phyloP scores from a whole-genome alignment of 1,140 invertebrate genomes.

The Chrysomallon squamiferum region DNA sequence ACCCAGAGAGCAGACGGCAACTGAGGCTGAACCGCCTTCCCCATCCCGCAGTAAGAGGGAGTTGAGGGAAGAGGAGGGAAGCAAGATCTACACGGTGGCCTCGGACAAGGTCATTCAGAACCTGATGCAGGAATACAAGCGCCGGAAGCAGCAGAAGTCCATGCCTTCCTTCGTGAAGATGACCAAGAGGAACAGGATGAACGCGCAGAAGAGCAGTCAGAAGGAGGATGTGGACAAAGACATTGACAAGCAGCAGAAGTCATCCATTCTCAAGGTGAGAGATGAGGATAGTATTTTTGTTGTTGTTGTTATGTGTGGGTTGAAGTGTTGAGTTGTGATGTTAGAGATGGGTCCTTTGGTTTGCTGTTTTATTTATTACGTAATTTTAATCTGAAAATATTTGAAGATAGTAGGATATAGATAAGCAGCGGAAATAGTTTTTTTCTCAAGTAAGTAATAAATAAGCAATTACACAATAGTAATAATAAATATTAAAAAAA shows the following conservation, averaged over 20 bases:
- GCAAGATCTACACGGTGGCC: slow-evolving; percentile 66
- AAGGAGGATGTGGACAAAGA: slow-evolving; percentile 46
- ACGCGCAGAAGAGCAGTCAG: slow-evolving; percentile 20
- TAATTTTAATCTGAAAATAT: no score
- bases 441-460: no score
- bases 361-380: no score
- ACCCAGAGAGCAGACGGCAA: no score
- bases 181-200: slow-evolving; percentile 28
- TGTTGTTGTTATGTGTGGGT: no score
- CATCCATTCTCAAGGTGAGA: slow-evolving; percentile 79
- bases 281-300: background rate
- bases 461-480: no score
- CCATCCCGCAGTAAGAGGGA: slow-evolving; percentile 48
- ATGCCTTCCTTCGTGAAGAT: slow-evolving; percentile 63
- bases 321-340: no score
- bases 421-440: no score
- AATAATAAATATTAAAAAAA: no score
- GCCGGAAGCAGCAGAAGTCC: slow-evolving; percentile 69
- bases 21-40: background rate
- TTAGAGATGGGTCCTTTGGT: no score
- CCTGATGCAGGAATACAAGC: slow-evolving; percentile 71
- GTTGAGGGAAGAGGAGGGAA: slow-evolving; percentile 47
- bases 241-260: slow-evolving; percentile 70
- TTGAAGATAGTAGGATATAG: no score
- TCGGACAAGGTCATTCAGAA: slow-evolving; percentile 66